Base-by-base conservation (phyloP, 2,113 vertebrate genomes). In the Lucifuga dentata region DNA sequence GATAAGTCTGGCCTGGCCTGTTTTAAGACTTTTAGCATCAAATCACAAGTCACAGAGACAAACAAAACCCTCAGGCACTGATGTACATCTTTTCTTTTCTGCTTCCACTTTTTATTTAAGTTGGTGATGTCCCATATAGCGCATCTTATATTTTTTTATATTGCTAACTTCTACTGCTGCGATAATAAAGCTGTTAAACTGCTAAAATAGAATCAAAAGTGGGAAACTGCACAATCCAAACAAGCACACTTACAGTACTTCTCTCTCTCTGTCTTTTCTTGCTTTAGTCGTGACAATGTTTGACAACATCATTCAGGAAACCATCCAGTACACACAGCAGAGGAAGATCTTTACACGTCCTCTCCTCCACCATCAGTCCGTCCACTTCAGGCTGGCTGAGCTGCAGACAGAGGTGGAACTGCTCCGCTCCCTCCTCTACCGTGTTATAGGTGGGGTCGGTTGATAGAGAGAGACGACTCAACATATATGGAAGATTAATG, bases 381-480 rank as follows among this genome's bases (percentile, higher is more conserved):
- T 96, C 56, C 93, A 95, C 55, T 97, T 93, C 84, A 90, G 91
- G 65, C 78, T 98, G 87, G 96, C 95, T 0, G 94, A 96, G 90
- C 87, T 96, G 70, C 89, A 93, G 32, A 94, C 94, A 0, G 94
- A 96, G 32, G 68, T 96, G 2, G 95, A 97, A 86, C 91, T 95
- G 16, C 92, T 97, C 2, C 93, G 93, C 50, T 92, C 95, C 0
- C 91, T 98, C 51, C 85, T 97, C 20, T 69, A 93, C 77, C 88
- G 69, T 0, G 65, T 92, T 0, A 89, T 92, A 62, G 94, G 94
- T 96, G 72, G 71, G 88, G 7, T 21, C 38, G 2, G 32, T 3
- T 35, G 2, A 35, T 5, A 20, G 16, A 50, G 9, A 53, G 1
- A 10, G n/a, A n/a, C n/a, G 16, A 8, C 12, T 24, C 11, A 9